Conservation (phyloP, 2,797 vertebrate species). For the Esox masquinongy region DNA sequence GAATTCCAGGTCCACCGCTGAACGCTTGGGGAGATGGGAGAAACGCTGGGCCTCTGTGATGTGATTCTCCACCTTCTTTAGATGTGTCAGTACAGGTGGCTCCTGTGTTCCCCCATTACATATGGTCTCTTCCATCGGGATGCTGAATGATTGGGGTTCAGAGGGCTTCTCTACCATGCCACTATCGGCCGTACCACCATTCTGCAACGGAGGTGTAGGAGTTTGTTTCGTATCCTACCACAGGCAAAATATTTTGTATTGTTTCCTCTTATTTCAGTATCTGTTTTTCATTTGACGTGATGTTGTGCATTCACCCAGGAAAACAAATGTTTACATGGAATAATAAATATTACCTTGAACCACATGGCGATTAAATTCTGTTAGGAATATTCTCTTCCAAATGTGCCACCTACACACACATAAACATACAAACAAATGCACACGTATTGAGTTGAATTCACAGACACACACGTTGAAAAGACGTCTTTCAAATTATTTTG, state of each 20-base stretch:
- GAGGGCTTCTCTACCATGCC: constrained; percentile 52
- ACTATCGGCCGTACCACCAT: constrained; percentile 62
- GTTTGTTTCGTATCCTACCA: not conserved
- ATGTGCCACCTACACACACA: not conserved
- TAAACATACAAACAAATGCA: too few species aligned
- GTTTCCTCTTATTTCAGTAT: not conserved
- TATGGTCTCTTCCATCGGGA: constrained; percentile 59
- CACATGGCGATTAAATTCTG: not conserved
- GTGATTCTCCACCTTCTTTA: constrained; percentile 72
- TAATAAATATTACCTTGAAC: not conserved
- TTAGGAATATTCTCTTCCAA: not conserved
- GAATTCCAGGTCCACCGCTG: constrained; percentile 89
- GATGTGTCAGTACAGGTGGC: constrained; percentile 49
- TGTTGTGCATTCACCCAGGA: not conserved
- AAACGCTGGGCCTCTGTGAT: constrained; percentile 76
- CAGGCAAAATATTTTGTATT: not conserved
- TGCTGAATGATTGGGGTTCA: constrained; percentile 58
- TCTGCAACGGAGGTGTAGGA: constrained; percentile 12
- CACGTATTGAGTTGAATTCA: too few species aligned
- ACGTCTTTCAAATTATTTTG: too few species aligned
- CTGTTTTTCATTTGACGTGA: not conserved
- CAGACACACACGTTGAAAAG: too few species aligned
- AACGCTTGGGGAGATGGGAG: constrained; percentile 89
- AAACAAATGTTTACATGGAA: not conserved
- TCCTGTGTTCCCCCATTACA: constrained; percentile 50